Evolutionary conservation across 2,113 vertebrate species (phyloP).

Genomic region (Scalopus aquaticus): DNA sequence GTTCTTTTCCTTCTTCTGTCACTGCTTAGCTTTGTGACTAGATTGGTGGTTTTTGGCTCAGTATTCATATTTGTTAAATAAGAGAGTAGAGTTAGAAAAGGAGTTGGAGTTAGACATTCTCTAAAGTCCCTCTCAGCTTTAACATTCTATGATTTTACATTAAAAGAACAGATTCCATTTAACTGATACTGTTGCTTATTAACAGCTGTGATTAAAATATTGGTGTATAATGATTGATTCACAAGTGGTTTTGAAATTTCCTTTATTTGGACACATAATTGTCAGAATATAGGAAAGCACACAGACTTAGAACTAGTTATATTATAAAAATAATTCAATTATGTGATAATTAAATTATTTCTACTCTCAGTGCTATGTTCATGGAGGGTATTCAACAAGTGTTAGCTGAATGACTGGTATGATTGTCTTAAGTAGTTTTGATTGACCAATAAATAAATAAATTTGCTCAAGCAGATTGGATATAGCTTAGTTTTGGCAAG

Average conservation of each 20-base stretch:
- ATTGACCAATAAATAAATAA: constrained; percentile 59
- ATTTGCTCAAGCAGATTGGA: background rate
- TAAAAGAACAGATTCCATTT: constrained; percentile 27
- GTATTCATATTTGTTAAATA: background rate
- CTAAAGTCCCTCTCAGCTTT: background rate
- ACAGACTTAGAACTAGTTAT: constrained; percentile 44
- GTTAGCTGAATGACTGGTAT: constrained; percentile 14
- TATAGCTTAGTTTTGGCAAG: constrained; percentile 35
- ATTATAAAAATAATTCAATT: constrained; percentile 48
- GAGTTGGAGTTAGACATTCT: background rate
- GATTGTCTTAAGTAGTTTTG: constrained; percentile 45
- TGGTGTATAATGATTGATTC: constrained; percentile 37
- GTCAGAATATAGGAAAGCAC: background rate
- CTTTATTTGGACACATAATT: constrained; percentile 41
- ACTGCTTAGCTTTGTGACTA: background rate
- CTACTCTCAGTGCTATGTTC: background rate
- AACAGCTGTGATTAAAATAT: constrained; percentile 49
- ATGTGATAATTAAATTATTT: constrained; percentile 49
- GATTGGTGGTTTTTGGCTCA: background rate
- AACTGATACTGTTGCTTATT: constrained; percentile 6
- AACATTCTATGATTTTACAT: constrained; percentile 53
- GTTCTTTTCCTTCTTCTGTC: background rate
- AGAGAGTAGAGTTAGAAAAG: background rate
- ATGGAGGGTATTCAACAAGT: background rate
- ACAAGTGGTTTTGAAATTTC: background rate